A percentile compares a stretch with the other conserved stretches of the same genome.
Evolutionary conservation across 2,888 invertebrate genomes (phyloP).

Genomic region (Melangyna quadrimaculata): DNA sequence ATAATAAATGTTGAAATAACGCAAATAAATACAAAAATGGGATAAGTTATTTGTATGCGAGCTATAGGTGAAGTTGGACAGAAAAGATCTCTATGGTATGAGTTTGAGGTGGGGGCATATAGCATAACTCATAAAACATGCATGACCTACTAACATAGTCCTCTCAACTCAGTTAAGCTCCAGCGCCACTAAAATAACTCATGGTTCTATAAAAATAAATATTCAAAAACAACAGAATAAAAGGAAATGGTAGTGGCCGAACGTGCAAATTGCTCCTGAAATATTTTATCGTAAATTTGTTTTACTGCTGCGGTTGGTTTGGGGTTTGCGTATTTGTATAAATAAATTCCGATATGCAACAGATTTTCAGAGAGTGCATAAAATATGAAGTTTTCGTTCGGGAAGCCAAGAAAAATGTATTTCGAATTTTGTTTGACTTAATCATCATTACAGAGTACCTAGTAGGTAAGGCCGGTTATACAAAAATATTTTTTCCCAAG

Average conservation of each 20-base stretch:
- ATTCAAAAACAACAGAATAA: not conserved
- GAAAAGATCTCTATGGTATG: conserved; percentile 26
- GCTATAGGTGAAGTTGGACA: conserved; percentile 3
- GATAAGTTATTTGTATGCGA: conserved; percentile 33
- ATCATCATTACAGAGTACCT: too few species aligned
- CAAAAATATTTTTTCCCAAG: too few species aligned
- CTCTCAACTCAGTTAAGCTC: conserved; percentile 16
- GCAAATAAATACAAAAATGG: conserved; percentile 36
- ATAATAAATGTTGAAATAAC: conserved; percentile 52
- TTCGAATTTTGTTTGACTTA: too few species aligned
- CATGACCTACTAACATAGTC: conserved; percentile 66
- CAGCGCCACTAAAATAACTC: conserved; percentile 1
- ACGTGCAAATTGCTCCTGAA: conserved; percentile 42
- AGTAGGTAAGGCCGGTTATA: too few species aligned
- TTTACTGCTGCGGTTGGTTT: not conserved
- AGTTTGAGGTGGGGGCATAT: not conserved
- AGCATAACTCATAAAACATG: conserved; percentile 57
- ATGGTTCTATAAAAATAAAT: conserved; percentile 4
- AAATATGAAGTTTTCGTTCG: not conserved
- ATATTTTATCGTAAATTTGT: conserved; percentile 27
- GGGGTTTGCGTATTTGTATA: not conserved
- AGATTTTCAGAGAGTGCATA: not conserved
- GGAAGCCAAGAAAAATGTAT: not conserved
- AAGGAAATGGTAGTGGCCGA: not conserved
- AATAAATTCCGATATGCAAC: not conserved